Percentiles rank a stretch among this genome's conserved stretches.
phyloP scores from a whole-genome alignment of 2,797 vertebrate genomes.

The Sciurus vulgaris region DNA sequence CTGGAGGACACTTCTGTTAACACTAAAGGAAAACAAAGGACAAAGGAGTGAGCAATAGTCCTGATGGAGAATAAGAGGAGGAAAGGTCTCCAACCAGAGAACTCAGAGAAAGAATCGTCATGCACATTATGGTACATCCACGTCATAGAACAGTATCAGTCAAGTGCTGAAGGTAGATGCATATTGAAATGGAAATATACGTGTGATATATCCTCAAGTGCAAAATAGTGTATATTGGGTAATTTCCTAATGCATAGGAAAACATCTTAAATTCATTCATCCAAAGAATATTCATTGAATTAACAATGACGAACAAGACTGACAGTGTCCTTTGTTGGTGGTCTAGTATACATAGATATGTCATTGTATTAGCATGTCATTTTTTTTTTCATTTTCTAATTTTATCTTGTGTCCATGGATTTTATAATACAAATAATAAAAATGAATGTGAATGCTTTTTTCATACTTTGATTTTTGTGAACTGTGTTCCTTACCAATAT shows the following conservation, averaged over 20 bases:
- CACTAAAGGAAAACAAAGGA: not conserved
- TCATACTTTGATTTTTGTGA: constrained; percentile 25
- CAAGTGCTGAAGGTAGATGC: not conserved
- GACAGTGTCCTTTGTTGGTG: not conserved
- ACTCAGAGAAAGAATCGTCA: not conserved
- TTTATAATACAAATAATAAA: constrained; percentile 59
- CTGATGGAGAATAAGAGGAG: not conserved
- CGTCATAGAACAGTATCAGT: constrained; percentile 27
- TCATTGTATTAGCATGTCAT: not conserved
- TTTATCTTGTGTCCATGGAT: not conserved
- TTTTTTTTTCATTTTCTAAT: not conserved
- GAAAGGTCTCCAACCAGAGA: not conserved
- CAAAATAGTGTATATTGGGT: not conserved
- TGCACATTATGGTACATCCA: not conserved
- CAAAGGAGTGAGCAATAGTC: not conserved
- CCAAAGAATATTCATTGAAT: constrained; percentile 29
- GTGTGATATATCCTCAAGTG: not conserved
- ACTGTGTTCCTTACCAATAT: not conserved
- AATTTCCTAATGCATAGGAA: constrained; percentile 36
- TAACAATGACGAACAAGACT: constrained; percentile 7
- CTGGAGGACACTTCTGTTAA: constrained; percentile 11
- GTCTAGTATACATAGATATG: not conserved
- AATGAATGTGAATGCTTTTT: not conserved
- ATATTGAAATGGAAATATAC: not conserved
- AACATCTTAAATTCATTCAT: constrained; percentile 12